Base-by-base conservation (phyloP, 2,888 invertebrate species). In the Nymphalis urticae region DNA sequence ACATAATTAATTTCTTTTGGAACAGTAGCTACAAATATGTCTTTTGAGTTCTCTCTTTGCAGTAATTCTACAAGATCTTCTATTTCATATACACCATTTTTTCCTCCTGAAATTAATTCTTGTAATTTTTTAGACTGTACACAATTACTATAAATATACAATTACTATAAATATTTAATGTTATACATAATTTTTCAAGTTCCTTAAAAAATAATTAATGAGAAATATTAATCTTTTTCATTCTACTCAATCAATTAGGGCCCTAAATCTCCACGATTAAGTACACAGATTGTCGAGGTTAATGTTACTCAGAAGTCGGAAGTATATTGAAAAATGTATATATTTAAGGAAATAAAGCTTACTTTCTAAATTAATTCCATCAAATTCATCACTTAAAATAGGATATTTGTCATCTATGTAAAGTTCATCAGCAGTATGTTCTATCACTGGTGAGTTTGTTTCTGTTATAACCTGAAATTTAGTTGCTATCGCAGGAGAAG, bases 61-160 rank as follows among this genome's bases (percentile, higher is more conserved):
- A 99, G 87, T 32, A 97, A 87, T 21, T 95, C 94, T 0, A 98
- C 95, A 61, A 98, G 86, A 74, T 98, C 97, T 82, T 97, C 96
- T 58, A 98, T 94, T 78, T 98, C 98, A 89, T 95, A 98, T 0
- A 98, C 98, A 47, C 98, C 98, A 74, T 85, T 93, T 71, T 93
- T 79, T 17, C 98, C 98, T 82, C 96, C 98, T 98, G 81, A 60
- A 93, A 92, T 72, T 47, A 64, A 58, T 51, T 16, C 53, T 7
- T 51, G 9, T 16, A 19, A 16, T 48, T 27, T 10, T 42, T 10
- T 42, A 42, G 13, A 42, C 13, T n/a, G 4, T 42, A 13, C 4
- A 32, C 27, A 32, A 6, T 32, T 6, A 5, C 1, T 6, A 32
- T 32, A 6, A 32, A 32, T 32, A n/a, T n/a, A n/a, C n/a, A n/a